Base-by-base conservation (phyloP, 2,888 invertebrate genomes). In the Epinotia ramella region DNA sequence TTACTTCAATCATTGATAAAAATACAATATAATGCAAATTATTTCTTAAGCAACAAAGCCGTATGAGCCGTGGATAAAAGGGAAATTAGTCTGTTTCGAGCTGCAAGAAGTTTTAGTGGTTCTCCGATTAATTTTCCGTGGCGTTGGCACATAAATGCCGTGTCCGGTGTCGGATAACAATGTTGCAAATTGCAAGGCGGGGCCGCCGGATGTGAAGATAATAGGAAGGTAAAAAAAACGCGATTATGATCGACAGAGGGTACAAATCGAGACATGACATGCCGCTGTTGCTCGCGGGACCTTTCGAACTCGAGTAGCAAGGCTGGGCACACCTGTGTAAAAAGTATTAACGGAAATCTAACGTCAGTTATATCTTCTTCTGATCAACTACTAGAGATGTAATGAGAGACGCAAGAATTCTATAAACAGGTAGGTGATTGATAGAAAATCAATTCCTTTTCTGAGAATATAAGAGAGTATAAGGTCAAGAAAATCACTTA, bases 91-190 rank as follows among this genome's bases (percentile, higher is more conserved):
- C 12, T 46, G 20, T 59, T 69, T 46, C n/a, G 16, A 44, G 13
- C 40, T 9, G 40, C 40, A 9, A 40, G 40, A 9, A 40, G 9
- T 16, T 16, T 13, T 9, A 16, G 11, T 40, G 40, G 56, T 28
- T 68, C 20, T 46, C 11, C 16, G 5, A 57, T 65, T 24, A 46
- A 49, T 68, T 68, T 57, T 67, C 53, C 28, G 44, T 59, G 20
- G 33, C 20, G 59, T 70, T n/a, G 60, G 73, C 67, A 60, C 60
- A 66, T 66, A 59, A 53, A 49, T 46, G 71, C 44, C 33, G 66
- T 73, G 66, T 71, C 75, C 75, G 75, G 75, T 75, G 70, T 75
- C 24, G 28, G 24, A 44, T 75, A 56, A 71, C 75, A 71, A 56
- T 75, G 75, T 75, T 71, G 75, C 57, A 69, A 70, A 65, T 72